Evolutionary conservation across 1,140 invertebrate species (phyloP).

Genomic region (Drosophila nigromelanica): DNA sequence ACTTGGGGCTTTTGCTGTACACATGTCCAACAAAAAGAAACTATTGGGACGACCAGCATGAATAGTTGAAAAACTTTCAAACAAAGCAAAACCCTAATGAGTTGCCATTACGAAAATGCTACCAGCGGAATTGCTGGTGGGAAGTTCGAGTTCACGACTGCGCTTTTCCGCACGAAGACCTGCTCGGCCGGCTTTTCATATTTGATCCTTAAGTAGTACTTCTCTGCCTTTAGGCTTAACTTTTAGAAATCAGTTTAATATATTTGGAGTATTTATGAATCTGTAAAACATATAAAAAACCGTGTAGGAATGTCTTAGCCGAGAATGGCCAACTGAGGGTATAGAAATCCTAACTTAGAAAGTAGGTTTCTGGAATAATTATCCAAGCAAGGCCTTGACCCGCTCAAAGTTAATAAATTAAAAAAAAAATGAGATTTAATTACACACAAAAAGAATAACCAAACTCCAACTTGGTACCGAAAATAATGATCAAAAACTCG

Average conservation of each 20-base stretch:
- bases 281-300: no score
- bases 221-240: no score
- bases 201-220: no score
- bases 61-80: slow-evolving; percentile 60
- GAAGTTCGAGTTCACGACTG: not conserved
- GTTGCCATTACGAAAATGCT: slow-evolving; percentile 48
- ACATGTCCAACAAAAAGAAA: slow-evolving; percentile 13
- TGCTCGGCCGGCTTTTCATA: not conserved
- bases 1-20: slow-evolving; percentile 46
- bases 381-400: slow-evolving; percentile 11
- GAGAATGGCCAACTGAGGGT: no score
- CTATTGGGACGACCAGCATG: slow-evolving; percentile 53
- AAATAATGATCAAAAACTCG: slow-evolving; percentile 69
- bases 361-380: not conserved
- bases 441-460: slow-evolving; percentile 29
- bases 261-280: no score
- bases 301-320: no score
- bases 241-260: no score
- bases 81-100: slow-evolving; percentile 55
- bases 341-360: no score
- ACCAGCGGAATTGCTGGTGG: slow-evolving; percentile 14
- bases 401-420: slow-evolving; percentile 16
- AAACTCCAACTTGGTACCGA: slow-evolving; percentile 29
- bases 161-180: not conserved
- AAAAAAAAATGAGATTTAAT: slow-evolving; percentile 2